A percentile compares a stretch with the other conserved stretches of the same genome.
Evolutionary conservation across 2,113 vertebrate genomes (phyloP).

Genomic region (Micronisus gabar): DNA sequence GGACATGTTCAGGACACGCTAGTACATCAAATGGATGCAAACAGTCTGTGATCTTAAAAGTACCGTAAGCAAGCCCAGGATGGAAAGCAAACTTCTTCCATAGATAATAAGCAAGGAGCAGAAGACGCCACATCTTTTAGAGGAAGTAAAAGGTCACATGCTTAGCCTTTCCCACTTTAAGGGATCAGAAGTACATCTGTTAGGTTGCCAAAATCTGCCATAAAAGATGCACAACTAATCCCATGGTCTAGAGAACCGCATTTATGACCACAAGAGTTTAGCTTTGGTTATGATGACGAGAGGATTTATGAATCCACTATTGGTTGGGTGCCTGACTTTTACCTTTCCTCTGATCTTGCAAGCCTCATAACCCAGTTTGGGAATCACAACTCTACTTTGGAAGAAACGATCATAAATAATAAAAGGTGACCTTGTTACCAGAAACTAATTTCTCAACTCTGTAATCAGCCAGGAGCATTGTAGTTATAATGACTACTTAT

Average conservation of each 20-base stretch:
- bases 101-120: background rate
- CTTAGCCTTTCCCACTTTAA: background rate
- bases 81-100: background rate
- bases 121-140: background rate
- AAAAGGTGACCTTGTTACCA: background rate
- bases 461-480: background rate
- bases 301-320: background rate
- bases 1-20: background rate
- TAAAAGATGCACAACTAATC: background rate
- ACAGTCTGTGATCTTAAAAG: background rate
- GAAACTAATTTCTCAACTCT: background rate
- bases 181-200: background rate
- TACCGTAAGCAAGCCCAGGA: background rate
- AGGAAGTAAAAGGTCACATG: background rate
- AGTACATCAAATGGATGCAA: background rate
- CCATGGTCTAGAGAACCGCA: background rate
- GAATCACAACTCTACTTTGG: background rate
- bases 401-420: background rate
- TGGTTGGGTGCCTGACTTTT: background rate
- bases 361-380: background rate
- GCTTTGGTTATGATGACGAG: background rate
- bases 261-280: background rate
- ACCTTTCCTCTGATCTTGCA: background rate
- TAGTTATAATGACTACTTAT: background rate
- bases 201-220: background rate